Percentiles rank a stretch among this genome's conserved stretches.
Evolutionary conservation across 2,888 invertebrate genomes (phyloP).

Genomic region (Steinernema carpocapsae): DNA sequence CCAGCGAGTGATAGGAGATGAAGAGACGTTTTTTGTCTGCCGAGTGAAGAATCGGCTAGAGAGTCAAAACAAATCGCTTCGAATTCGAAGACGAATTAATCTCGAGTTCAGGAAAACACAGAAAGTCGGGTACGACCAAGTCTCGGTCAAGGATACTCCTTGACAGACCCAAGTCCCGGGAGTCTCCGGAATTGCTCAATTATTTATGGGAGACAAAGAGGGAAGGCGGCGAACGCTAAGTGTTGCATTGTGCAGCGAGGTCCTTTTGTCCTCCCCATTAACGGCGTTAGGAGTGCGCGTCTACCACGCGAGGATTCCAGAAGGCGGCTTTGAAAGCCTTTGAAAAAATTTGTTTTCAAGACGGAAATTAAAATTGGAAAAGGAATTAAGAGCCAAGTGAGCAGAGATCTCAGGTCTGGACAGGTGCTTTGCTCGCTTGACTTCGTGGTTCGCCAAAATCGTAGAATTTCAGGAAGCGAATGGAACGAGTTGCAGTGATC

Average conservation of each 20-base stretch:
- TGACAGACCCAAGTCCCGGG: background rate
- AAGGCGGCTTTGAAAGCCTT: too few species aligned
- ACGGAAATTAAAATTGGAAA: conserved; percentile 4
- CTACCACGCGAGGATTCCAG: background rate
- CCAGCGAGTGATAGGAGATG: background rate
- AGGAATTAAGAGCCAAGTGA: background rate
- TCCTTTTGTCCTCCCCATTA: background rate
- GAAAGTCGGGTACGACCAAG: too few species aligned
- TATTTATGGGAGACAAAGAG: background rate
- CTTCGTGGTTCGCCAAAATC: too few species aligned
- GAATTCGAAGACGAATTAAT: conserved; percentile 16
- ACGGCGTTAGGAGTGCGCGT: background rate
- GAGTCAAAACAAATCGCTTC: background rate
- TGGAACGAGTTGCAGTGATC: too few species aligned
- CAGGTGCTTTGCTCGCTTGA: background rate
- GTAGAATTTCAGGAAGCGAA: background rate
- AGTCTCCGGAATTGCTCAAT: background rate
- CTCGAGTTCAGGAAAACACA: conserved; percentile 7
- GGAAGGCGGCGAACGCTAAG: background rate
- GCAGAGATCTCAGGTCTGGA: background rate
- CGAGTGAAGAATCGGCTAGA: background rate
- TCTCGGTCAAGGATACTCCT: too few species aligned
- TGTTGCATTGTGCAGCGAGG: background rate
- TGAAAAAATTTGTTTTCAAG: background rate
- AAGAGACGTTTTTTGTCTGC: background rate